A percentile compares a stretch with the other conserved stretches of the same genome.
These are phyloP conservation scores for Brachionus paranguensis DNA, from an alignment of 1,140 invertebrate genomes.

Conservation along the genomic window DNA sequence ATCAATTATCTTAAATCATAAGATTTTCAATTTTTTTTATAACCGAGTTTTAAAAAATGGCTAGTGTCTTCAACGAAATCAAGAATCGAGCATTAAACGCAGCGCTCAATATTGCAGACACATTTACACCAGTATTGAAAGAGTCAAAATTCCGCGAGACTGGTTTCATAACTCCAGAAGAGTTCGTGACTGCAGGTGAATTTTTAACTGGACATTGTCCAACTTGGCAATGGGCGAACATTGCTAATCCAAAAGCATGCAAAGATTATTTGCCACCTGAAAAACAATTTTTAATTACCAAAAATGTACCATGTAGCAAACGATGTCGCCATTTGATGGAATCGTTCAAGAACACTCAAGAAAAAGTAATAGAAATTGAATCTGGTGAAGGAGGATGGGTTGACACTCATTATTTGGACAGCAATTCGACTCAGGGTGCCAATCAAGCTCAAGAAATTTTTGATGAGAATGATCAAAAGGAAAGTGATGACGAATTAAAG, in stretches of 20 bases:
- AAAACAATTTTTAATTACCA: conserved; percentile 94
- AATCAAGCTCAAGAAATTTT: conserved; percentile 5
- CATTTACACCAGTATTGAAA: conserved; percentile 90
- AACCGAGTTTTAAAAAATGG: conserved; percentile 11
- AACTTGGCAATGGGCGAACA: conserved; percentile 92
- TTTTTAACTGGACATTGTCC: conserved; percentile 98
- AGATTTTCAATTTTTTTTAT: not conserved
- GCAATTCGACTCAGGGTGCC: conserved; percentile 45
- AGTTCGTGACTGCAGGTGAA: conserved; percentile 92
- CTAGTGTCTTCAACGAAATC: conserved; percentile 34
- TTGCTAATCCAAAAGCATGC: conserved; percentile 71
- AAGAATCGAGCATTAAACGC: conserved; percentile 46
- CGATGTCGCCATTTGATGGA: conserved; percentile 43
- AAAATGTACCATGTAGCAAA: conserved; percentile 63
- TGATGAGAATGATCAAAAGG: not conserved
- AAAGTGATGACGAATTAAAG: not conserved
- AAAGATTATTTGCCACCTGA: conserved; percentile 81
- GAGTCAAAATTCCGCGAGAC: conserved; percentile 98
- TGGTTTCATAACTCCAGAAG: conserved; percentile 81
- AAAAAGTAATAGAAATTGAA: conserved; percentile 71
- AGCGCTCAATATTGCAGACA: conserved; percentile 86
- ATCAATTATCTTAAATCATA: not conserved
- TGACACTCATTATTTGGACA: conserved; percentile 82
- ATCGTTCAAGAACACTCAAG: conserved; percentile 54
- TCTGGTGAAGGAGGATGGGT: conserved; percentile 92